Evolutionary conservation across 92 coral and sea anemone species (phyloP).

Genomic region (Zoanthus sociatus): DNA sequence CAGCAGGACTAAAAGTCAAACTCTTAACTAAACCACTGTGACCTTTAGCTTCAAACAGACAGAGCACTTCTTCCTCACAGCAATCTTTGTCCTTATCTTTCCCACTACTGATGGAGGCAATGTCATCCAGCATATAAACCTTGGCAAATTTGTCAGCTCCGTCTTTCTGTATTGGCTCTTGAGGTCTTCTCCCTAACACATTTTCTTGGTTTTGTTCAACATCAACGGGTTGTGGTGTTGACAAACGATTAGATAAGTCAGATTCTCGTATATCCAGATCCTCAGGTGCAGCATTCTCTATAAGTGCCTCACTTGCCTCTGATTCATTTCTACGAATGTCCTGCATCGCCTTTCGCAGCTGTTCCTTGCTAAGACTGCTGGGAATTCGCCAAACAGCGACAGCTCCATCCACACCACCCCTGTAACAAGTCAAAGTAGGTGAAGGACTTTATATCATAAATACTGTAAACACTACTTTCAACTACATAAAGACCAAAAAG

Average conservation of each 20-base stretch:
- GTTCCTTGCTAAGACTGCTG: constrained; percentile 64
- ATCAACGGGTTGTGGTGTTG: constrained; percentile 18
- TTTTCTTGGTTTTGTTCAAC: constrained; percentile 21
- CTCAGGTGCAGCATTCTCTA: not conserved
- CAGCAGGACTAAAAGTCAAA: constrained; percentile 68
- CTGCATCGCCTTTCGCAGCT: constrained; percentile 58
- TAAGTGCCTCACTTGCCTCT: constrained; percentile 45
- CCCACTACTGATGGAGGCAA: constrained; percentile 13
- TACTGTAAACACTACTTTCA: too few species aligned
- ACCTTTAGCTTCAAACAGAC: constrained; percentile 69
- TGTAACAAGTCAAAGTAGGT: not conserved
- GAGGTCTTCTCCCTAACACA: not conserved
- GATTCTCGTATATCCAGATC: not conserved
- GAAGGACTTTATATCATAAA: too few species aligned
- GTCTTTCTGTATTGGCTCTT: constrained; percentile 34
- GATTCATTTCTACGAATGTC: constrained; percentile 53
- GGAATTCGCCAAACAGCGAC: constrained; percentile 77
- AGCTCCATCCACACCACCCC: constrained; percentile 79
- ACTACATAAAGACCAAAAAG: not conserved
- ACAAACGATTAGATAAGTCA: not conserved
- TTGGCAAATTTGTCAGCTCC: constrained; percentile 36
- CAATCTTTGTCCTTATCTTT: constrained; percentile 24
- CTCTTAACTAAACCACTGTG: constrained; percentile 72
- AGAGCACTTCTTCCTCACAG: constrained; percentile 11
- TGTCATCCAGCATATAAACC: constrained; percentile 45